Base-by-base conservation (phyloP, 2,888 invertebrate genomes). In the Aradus depressus region DNA sequence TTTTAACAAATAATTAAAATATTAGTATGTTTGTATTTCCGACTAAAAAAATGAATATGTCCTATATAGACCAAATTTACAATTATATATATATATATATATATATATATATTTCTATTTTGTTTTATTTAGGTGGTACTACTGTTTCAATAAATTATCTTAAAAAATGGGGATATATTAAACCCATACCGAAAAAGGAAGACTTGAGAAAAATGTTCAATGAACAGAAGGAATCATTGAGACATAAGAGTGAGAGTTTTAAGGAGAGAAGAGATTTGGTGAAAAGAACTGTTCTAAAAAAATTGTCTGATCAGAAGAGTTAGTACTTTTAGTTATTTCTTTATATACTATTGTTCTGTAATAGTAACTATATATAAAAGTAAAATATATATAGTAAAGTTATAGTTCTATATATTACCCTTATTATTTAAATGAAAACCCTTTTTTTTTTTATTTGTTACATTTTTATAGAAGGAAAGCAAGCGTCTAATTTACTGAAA, bases 141-240 rank as follows among this genome's bases (percentile, higher is more conserved):
- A 91, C 91, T 16, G 68, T 84, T 64, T 79, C 85, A 5, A 91
- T 93, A 52, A 87, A 78, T 62, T 84, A 81, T 63, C 72, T 95
- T 58, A 81, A 79, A 60, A 75, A 77, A 61, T 75, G 79, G 65
- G 93, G 93, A 44, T 81, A 82, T 66, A 84, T 91, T 53, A 83
- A 81, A 65, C 86, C 88, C n/a, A 80, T 86, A 26, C 83, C 85
- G 16, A 79, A 78, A 19, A 71, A 71, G 49, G 75, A 77, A 60
- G 66, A 76, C 58, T 68, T 81, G 8, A 78, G 77, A 63, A 75
- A 77, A 63, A 76, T 81, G 68, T 70, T 77, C 55, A 70, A 75
- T 60, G 77, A 75, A 60, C 72, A 72, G 58, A 78, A 75, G 63
- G 77, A 75, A 25, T 58, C 60, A 23, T 54, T 65, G 28, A 61